A percentile compares a stretch with the other conserved stretches of the same genome.
These are phyloP conservation scores for Hyaena hyaena DNA, from an alignment of 2,113 vertebrate species.

Conservation along the genomic window DNA sequence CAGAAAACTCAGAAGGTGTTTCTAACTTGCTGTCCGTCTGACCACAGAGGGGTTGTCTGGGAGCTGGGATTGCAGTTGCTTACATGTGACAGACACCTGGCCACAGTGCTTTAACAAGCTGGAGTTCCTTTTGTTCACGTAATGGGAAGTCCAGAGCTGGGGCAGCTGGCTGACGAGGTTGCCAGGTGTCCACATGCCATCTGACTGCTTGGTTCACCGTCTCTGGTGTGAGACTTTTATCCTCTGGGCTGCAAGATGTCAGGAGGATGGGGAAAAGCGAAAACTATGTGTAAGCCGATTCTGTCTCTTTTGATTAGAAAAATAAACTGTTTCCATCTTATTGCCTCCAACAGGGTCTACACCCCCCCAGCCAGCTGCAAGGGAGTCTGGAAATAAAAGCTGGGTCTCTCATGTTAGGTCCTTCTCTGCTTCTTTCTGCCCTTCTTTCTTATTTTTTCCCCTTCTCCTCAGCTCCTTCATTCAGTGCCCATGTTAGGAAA, in stretches of 20 bases:
- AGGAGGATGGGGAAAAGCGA: constrained; percentile 27
- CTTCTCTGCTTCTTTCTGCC: neutral
- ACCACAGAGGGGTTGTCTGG: neutral
- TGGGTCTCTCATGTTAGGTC: neutral
- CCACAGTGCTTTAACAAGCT: neutral
- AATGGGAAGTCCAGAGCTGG: neutral
- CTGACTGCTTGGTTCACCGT: neutral
- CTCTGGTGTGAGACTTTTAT: constrained; percentile 21
- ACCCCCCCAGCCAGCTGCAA: neutral
- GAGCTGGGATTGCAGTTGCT: constrained; percentile 63
- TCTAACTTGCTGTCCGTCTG: constrained; percentile 61
- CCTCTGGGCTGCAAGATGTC: neutral
- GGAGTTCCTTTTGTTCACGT: neutral
- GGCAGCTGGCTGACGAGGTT: constrained; percentile 15
- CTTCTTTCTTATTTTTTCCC: neutral
- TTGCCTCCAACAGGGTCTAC: neutral
- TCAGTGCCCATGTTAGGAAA: neutral
- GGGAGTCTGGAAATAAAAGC: neutral
- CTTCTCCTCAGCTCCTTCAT: neutral
- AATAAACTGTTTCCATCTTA: constrained; percentile 2
- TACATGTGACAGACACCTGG: neutral
- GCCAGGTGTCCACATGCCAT: neutral
- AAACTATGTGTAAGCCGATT: neutral
- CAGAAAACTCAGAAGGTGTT: constrained; percentile 50
- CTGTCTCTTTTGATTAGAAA: constrained; percentile 14